Base-by-base conservation (phyloP, 2,888 invertebrate genomes). In the Argynnis bischoffii region DNA sequence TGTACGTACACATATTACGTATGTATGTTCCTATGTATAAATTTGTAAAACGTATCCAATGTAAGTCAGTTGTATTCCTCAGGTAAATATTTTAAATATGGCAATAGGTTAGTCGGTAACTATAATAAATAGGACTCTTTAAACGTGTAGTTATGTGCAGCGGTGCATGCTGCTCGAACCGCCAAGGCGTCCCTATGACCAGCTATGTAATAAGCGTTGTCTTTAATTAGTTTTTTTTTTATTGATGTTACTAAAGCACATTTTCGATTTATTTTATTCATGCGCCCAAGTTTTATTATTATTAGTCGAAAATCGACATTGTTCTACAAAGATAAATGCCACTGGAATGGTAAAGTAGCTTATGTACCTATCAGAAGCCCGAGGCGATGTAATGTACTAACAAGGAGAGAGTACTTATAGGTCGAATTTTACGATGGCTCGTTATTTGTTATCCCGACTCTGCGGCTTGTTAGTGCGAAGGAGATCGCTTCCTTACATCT, bases 91-190 rank as follows among this genome's bases (percentile, higher is more conserved):
- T 48, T 48, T 48, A 48, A 59, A 26, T 46, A 56, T 63, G 70
- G 67, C 69, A 71, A 71, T 71, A 55, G 71, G 71, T 71, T 67
- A 71, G 63, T 71, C 67, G 71, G 71, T 69, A 63, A 69, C 68
- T 48, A 61, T 69, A 66, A 60, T 48, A 41, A 66, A 60, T 48
- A 41, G 35, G 47, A 63, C 31, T 63, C 53, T 35, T 61, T 51
- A 53, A 51, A 70, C 63, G 61, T 60, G 69, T 67, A 41, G 68
- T 66, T 66, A 67, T 69, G 74, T 69, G 71, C 72, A 69, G 68
- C 70, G 74, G 75, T 79, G 82, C 72, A 72, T 77, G 63, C 76
- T 75, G 76, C 74, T 78, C 75, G 83, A 81, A 73, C 69, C 60
- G 35, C 47, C 64, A 55, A 64, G 55, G 48, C 66, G 55, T 54